Percentiles rank a stretch among this genome's conserved stretches.
Conservation (phyloP, 1,140 invertebrate genomes). For the Hyphantria cunea region DNA sequence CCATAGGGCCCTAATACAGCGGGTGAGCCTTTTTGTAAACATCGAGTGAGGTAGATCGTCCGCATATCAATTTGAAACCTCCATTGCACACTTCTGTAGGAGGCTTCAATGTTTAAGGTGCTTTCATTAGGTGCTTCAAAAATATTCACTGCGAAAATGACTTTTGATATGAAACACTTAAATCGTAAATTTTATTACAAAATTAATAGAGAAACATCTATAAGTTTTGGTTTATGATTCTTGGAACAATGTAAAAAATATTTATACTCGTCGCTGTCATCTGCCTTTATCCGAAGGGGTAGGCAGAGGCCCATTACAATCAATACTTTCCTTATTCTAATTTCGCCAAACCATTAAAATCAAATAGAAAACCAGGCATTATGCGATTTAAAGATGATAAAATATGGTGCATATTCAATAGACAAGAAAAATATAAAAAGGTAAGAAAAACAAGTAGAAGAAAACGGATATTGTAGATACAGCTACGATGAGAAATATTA, state of each 20-base stretch:
- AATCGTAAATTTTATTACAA: background rate
- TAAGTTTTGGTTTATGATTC: no score
- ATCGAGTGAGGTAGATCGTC: slow-evolving; percentile 23
- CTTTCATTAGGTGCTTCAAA: slow-evolving; percentile 2
- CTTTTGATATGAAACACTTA: background rate
- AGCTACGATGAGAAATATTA: no score
- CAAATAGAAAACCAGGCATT: no score
- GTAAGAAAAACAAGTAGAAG: no score
- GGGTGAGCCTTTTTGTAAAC: slow-evolving; percentile 21
- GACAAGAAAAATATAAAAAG: no score
- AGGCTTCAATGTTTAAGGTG: slow-evolving; percentile 8
- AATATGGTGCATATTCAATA: no score
- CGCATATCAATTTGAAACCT: slow-evolving; percentile 37
- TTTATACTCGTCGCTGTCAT: no score
- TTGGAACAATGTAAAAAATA: background rate
- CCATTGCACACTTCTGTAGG: slow-evolving; percentile 26
- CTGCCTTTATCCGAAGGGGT: no score
- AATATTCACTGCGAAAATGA: slow-evolving; percentile 13
- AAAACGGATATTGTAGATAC: no score
- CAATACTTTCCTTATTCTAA: background rate
- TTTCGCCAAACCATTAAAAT: no score
- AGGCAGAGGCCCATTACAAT: no score
- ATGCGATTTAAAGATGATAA: no score
- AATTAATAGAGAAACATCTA: background rate
- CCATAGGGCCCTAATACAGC: slow-evolving; percentile 14